phyloP scores from a whole-genome alignment of 2,888 invertebrate genomes.

The Boloria euphrosyne region DNA sequence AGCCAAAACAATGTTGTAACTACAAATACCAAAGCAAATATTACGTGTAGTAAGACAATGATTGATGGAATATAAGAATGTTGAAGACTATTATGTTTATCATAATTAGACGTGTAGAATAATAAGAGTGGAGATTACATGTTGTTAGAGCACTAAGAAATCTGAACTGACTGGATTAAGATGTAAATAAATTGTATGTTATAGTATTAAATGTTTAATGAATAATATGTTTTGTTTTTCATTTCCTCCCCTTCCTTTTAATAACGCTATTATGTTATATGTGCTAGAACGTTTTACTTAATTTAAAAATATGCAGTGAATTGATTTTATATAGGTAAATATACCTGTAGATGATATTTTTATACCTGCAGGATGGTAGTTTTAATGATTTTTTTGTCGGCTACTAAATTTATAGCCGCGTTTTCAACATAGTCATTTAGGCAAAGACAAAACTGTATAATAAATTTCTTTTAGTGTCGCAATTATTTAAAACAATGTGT shows the following conservation, averaged over 20 bases:
- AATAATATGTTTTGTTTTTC: conserved; percentile 23
- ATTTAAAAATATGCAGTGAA: neutral
- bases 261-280: neutral
- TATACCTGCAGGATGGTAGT: too few species aligned
- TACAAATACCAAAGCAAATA: neutral
- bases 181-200: conserved; percentile 61
- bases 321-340: too few species aligned
- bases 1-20: neutral
- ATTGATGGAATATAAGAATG: conserved; percentile 21
- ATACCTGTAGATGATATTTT: too few species aligned
- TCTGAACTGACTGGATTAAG: conserved; percentile 80
- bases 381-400: too few species aligned
- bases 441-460: neutral
- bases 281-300: neutral
- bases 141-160: conserved; percentile 59
- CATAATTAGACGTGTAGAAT: conserved; percentile 11
- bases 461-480: neutral
- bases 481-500: too few species aligned
- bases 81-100: conserved; percentile 19
- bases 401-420: too few species aligned
- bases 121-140: conserved; percentile 8
- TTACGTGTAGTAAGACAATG: conserved; percentile 11
- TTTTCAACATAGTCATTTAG: too few species aligned
- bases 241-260: neutral
- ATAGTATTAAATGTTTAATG: conserved; percentile 44